These are phyloP conservation scores for Elgonia sp. DNA, from an alignment of 2,888 invertebrate species.

Conservation along the genomic window DNA sequence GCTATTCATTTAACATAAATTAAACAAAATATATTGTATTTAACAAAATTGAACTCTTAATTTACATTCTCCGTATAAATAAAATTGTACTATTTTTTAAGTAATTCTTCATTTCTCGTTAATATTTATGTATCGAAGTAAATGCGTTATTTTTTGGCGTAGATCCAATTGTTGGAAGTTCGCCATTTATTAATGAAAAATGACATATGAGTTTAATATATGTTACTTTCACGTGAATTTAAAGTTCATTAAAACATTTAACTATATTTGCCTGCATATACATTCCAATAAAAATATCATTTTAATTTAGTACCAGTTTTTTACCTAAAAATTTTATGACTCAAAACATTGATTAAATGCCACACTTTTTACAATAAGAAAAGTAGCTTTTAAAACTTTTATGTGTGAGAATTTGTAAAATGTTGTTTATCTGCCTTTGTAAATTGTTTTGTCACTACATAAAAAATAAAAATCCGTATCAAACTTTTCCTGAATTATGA, in stretches of 20 bases:
- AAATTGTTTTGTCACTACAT: slow-evolving; percentile 10
- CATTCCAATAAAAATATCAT: too few relatives aligned
- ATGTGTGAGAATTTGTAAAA: slow-evolving; percentile 3
- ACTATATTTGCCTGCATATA: neutral
- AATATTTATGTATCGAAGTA: slow-evolving; percentile 30
- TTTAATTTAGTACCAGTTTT: too few relatives aligned
- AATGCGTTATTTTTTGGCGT: slow-evolving; percentile 33
- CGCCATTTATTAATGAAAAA: slow-evolving; percentile 47
- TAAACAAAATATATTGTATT: too few relatives aligned
- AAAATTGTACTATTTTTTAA: too few relatives aligned
- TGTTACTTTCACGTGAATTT: neutral
- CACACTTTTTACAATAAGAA: neutral
- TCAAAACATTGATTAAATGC: neutral
- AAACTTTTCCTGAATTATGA: slow-evolving; percentile 7
- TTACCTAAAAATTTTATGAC: too few relatives aligned
- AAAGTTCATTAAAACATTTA: neutral
- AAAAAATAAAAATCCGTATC: slow-evolving; percentile 5
- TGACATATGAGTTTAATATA: slow-evolving; percentile 8
- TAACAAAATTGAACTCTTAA: too few relatives aligned
- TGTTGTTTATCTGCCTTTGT: neutral
- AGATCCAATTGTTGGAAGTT: slow-evolving; percentile 18
- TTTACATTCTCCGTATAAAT: too few relatives aligned
- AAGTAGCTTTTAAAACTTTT: neutral
- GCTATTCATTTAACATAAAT: too few relatives aligned
- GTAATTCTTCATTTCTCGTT: slow-evolving; percentile 4